Percentiles rank a stretch among this genome's conserved stretches.
These are phyloP conservation scores for Masticophis lateralis DNA, from an alignment of 2,797 vertebrate genomes.

Conservation along the genomic window DNA sequence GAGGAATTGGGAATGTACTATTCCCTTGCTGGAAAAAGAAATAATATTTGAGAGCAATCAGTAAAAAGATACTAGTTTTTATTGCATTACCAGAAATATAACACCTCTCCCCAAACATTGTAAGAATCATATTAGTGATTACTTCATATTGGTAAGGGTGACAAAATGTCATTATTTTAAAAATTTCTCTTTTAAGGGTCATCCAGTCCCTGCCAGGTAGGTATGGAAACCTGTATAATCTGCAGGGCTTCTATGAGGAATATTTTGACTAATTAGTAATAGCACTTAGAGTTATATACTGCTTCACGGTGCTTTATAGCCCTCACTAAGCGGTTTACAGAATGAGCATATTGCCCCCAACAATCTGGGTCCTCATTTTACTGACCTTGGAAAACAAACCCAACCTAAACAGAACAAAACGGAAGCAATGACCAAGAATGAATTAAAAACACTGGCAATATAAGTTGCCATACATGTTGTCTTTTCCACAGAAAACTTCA, in stretches of 20 bases:
- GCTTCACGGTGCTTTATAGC: not conserved
- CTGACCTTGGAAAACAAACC: not conserved
- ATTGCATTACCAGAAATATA: not conserved
- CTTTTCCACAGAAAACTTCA: not conserved
- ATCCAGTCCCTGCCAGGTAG: not conserved
- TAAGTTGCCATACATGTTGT: not conserved
- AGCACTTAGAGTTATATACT: not conserved
- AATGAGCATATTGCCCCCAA: not conserved
- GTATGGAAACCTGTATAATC: not conserved
- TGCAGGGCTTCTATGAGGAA: not conserved
- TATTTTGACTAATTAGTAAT: not conserved
- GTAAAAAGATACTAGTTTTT: not conserved
- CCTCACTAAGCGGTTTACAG: not conserved
- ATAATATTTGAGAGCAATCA: not conserved
- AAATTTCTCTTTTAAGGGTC: not conserved
- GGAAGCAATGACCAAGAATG: not conserved
- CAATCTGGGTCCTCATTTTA: not conserved
- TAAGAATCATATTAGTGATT: not conserved
- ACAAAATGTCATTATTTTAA: not conserved
- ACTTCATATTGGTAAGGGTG: not conserved
- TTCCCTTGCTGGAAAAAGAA: slow-evolving; percentile 71
- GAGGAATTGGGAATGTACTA: slow-evolving; percentile 74
- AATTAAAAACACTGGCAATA: not conserved
- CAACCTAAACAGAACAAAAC: not conserved
- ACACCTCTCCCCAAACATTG: not conserved